Evolutionary conservation across 2,888 invertebrate genomes (phyloP).

Genomic region (Synergus itoensis): DNA sequence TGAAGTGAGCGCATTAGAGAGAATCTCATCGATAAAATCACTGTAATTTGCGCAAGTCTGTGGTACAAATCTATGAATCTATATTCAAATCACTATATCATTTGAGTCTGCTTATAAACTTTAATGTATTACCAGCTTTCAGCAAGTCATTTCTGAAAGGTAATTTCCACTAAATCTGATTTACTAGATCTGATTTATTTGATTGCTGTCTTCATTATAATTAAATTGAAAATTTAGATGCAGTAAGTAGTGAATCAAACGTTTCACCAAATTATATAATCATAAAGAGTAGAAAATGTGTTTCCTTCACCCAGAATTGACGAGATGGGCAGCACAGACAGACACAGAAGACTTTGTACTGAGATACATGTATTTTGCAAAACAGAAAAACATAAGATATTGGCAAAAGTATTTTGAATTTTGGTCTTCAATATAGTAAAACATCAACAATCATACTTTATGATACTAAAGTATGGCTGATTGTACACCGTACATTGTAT

Average conservation of each 20-base stretch:
- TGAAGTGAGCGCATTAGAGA: background rate
- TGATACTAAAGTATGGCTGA: background rate
- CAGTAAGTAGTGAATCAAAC: too few species aligned
- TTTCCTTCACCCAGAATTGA: constrained; percentile 20
- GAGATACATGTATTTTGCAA: constrained; percentile 16
- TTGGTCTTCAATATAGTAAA: background rate
- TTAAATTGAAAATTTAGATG: too few species aligned
- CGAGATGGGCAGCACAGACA: constrained; percentile 26
- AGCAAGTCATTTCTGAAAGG: too few species aligned
- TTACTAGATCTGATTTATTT: too few species aligned
- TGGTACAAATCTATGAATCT: background rate
- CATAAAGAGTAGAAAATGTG: too few species aligned
- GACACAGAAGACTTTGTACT: constrained; percentile 17
- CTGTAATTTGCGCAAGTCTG: background rate
- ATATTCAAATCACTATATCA: background rate
- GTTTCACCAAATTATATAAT: too few species aligned
- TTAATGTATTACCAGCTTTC: too few species aligned
- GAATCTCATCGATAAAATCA: constrained; percentile 15
- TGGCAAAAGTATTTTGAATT: background rate
- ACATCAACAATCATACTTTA: constrained; percentile 19
- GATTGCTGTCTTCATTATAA: too few species aligned
- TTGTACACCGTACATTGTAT: background rate
- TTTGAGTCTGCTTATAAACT: background rate
- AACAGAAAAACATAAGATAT: background rate
- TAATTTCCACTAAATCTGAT: too few species aligned